A percentile compares a stretch with the other conserved stretches of the same genome.
phyloP scores from a whole-genome alignment of 92 coral and sea anemone genomes.

The Nematostella vectensis region DNA sequence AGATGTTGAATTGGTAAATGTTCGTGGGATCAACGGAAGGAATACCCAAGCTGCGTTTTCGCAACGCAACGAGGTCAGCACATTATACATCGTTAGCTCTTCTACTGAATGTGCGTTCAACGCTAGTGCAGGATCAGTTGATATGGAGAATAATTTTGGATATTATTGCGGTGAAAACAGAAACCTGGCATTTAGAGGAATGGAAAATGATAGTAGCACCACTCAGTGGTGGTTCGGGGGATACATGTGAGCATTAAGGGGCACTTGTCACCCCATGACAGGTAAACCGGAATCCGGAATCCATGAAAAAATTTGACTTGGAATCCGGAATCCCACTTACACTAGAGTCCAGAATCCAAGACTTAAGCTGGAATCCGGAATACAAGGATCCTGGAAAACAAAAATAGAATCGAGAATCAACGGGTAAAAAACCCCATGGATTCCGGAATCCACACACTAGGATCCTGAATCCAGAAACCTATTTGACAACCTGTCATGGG shows the following conservation, averaged over 20 bases:
- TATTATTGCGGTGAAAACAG: neutral
- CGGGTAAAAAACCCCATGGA: too few relatives aligned
- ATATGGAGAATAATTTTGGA: constrained; percentile 6
- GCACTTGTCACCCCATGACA: too few relatives aligned
- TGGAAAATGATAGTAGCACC: neutral
- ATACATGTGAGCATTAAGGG: constrained; percentile 13
- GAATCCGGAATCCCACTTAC: too few relatives aligned
- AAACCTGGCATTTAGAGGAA: constrained; percentile 10
- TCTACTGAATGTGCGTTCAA: neutral
- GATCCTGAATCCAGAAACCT: too few relatives aligned
- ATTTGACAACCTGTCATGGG: too few relatives aligned
- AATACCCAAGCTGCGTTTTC: constrained; percentile 5
- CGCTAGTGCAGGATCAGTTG: neutral
- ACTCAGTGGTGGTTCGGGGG: constrained; percentile 21
- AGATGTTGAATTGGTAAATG: constrained; percentile 11
- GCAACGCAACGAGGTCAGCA: neutral
- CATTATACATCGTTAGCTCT: neutral
- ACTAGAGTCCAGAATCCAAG: too few relatives aligned
- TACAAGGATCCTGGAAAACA: too few relatives aligned
- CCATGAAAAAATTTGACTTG: too few relatives aligned
- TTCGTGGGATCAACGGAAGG: constrained; percentile 8
- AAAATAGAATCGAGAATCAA: too few relatives aligned
- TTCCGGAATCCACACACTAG: too few relatives aligned
- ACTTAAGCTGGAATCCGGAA: too few relatives aligned
- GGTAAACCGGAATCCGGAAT: too few relatives aligned